These are phyloP conservation scores for Cephus runcator DNA, from an alignment of 2,888 invertebrate species.

Conservation along the genomic window DNA sequence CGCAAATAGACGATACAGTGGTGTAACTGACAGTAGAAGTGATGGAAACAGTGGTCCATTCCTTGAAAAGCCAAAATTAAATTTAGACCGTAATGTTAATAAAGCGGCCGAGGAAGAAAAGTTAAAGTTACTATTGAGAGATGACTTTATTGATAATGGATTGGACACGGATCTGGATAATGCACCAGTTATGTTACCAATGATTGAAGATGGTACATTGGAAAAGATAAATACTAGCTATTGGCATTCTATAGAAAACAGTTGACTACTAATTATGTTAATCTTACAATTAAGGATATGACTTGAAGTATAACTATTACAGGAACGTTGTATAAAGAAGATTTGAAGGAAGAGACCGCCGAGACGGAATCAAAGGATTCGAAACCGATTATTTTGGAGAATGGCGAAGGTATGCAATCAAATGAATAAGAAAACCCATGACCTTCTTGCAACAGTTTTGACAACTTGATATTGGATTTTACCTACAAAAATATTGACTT, in stretches of 20 bases:
- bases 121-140: conserved; percentile 55
- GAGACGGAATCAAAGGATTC: conserved; percentile 29
- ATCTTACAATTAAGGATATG: too few relatives aligned
- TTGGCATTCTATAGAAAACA: not conserved
- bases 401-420: conserved; percentile 47
- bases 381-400: conserved; percentile 50
- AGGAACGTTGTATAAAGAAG: conserved; percentile 43
- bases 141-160: conserved; percentile 61
- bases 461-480: too few relatives aligned
- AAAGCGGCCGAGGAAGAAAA: conserved; percentile 58
- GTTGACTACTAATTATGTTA: too few relatives aligned
- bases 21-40: conserved; percentile 17
- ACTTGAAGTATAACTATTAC: conserved; percentile 7
- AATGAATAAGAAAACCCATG: too few relatives aligned
- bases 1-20: conserved; percentile 29
- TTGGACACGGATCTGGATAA: conserved; percentile 39
- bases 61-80: conserved; percentile 52
- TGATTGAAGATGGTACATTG: conserved; percentile 42
- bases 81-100: conserved; percentile 49
- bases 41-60: conserved; percentile 25
- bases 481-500: not conserved
- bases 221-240: not conserved
- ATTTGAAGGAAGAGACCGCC: conserved; percentile 27
- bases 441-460: too few relatives aligned
- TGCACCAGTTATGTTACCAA: conserved; percentile 54